phyloP scores from a whole-genome alignment of 1,140 invertebrate species.

The Psilanteris sp. region DNA sequence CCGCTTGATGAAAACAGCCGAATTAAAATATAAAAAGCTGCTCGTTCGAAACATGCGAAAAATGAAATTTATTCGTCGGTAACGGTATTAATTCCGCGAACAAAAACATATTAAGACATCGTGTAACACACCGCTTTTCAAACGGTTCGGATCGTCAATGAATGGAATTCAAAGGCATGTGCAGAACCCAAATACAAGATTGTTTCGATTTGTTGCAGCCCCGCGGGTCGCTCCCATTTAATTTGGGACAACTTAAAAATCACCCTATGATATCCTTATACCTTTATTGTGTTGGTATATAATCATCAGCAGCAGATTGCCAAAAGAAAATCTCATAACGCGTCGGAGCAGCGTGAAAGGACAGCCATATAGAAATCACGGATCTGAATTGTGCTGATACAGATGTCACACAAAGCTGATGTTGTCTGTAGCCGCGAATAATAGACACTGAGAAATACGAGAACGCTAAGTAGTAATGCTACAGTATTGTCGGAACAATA shows the following conservation, averaged over 20 bases:
- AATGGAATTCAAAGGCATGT: slow-evolving; percentile 7
- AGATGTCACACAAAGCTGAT: slow-evolving; percentile 64
- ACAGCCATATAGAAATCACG: slow-evolving; percentile 64
- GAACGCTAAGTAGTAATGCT: slow-evolving; percentile 66
- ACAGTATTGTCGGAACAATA: slow-evolving; percentile 59
- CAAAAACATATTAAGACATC: slow-evolving; percentile 49
- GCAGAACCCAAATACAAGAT: slow-evolving; percentile 51
- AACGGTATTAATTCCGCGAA: no score
- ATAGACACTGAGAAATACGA: slow-evolving; percentile 58
- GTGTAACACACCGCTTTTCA: slow-evolving; percentile 23
- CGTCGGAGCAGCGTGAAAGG: slow-evolving; percentile 52
- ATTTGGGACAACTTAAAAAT: slow-evolving; percentile 32
- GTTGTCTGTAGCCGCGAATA: slow-evolving; percentile 47
- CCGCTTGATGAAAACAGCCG: no score
- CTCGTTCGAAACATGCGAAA: no score
- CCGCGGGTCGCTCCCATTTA: slow-evolving; percentile 46
- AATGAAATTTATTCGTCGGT: no score
- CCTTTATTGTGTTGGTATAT: slow-evolving; percentile 43
- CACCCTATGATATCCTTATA: slow-evolving; percentile 40
- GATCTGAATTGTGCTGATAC: slow-evolving; percentile 49
- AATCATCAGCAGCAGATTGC: slow-evolving; percentile 38
- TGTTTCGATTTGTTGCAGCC: slow-evolving; percentile 64
- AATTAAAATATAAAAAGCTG: no score
- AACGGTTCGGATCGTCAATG: slow-evolving; percentile 37
- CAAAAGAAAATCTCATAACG: slow-evolving; percentile 42